These are phyloP conservation scores for Daphoenositta chrysoptera DNA, from an alignment of 2,113 vertebrate genomes.

Conservation along the genomic window DNA sequence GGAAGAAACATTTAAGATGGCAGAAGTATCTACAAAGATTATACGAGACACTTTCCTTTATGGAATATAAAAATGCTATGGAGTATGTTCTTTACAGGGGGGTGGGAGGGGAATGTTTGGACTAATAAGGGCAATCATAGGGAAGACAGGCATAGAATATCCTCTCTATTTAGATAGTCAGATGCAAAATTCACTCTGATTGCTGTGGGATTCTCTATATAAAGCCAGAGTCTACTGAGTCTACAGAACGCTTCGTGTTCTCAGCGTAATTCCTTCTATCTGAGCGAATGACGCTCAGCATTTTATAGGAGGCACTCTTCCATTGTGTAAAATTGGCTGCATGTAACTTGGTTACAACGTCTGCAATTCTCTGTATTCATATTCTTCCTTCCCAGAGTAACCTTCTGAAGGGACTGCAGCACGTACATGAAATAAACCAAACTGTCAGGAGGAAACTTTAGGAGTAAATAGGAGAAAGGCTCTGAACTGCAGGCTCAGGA, in stretches of 20 bases:
- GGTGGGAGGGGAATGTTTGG: not conserved
- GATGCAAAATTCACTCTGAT: not conserved
- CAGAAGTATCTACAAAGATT: not conserved
- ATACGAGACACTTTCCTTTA: not conserved
- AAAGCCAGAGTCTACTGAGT: not conserved
- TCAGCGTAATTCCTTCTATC: not conserved
- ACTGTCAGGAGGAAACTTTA: not conserved
- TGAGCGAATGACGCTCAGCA: not conserved
- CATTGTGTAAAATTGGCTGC: not conserved
- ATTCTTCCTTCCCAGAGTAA: not conserved
- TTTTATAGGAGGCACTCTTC: not conserved
- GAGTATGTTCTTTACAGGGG: not conserved
- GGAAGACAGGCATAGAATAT: not conserved
- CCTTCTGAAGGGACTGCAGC: not conserved
- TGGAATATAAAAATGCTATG: not conserved
- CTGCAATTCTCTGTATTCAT: not conserved
- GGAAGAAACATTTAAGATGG: not conserved
- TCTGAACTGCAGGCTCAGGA: not conserved
- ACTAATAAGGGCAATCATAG: not conserved
- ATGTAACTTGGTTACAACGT: fast-evolving
- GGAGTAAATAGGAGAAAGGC: not conserved
- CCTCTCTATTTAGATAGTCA: not conserved
- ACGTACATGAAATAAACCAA: not conserved
- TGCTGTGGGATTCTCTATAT: not conserved
- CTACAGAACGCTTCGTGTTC: not conserved